A percentile compares a stretch with the other conserved stretches of the same genome.
phyloP scores from a whole-genome alignment of 2,113 vertebrate genomes.

The Sinocyclocheilus maitianheensis region DNA sequence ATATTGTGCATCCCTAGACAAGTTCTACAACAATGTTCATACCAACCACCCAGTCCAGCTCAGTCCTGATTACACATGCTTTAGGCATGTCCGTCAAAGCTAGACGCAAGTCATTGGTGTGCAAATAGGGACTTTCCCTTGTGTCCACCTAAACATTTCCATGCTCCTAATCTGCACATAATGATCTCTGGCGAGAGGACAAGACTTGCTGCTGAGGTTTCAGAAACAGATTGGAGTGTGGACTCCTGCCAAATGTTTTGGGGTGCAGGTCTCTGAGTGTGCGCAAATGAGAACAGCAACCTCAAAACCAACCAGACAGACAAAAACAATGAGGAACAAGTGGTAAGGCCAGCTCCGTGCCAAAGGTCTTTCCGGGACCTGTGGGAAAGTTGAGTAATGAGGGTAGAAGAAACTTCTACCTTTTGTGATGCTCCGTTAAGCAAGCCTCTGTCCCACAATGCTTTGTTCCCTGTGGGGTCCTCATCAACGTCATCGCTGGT shows the following conservation, averaged over 20 bases:
- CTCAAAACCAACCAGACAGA: constrained; percentile 44
- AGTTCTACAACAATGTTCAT: constrained; percentile 48
- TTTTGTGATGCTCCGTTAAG: constrained; percentile 98
- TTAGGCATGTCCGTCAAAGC: constrained; percentile 49
- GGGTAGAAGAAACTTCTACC: constrained; percentile 71
- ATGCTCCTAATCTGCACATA: constrained; percentile 37
- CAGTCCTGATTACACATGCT: constrained; percentile 55
- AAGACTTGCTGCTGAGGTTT: constrained; percentile 49
- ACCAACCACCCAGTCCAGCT: not conserved
- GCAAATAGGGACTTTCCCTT: constrained; percentile 70
- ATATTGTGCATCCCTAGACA: constrained; percentile 1
- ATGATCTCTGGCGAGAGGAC: constrained; percentile 39
- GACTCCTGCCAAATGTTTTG: constrained; percentile 23
- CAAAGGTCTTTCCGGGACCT: constrained; percentile 3
- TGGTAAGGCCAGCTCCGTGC: not conserved
- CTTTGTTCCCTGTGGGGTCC: constrained; percentile 98
- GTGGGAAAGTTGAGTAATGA: not conserved
- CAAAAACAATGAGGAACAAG: constrained; percentile 36
- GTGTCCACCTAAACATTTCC: constrained; percentile 70
- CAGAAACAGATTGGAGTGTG: constrained; percentile 32
- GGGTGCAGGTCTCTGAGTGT: constrained; percentile 36
- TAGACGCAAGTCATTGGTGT: constrained; percentile 56
- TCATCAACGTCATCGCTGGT: constrained; percentile 98
- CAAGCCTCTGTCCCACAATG: constrained; percentile 94
- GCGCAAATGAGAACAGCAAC: constrained; percentile 31